These are phyloP conservation scores for Drosophila micromelanica DNA, from an alignment of 1,140 invertebrate genomes.

Conservation along the genomic window DNA sequence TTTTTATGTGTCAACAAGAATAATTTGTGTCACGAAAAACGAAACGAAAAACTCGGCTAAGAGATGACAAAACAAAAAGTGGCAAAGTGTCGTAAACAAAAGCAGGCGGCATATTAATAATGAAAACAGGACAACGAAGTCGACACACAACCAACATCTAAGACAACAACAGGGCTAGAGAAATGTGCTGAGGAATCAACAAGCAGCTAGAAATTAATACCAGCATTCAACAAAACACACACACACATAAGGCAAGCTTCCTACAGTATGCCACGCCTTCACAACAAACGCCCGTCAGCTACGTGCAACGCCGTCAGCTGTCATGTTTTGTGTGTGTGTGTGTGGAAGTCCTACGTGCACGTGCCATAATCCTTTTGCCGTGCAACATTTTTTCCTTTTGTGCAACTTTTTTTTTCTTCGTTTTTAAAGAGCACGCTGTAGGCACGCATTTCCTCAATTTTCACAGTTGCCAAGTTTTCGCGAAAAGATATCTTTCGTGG, in stretches of 20 bases:
- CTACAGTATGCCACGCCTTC: slow-evolving; percentile 4
- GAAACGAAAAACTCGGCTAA: slow-evolving; percentile 51
- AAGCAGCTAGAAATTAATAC: slow-evolving; percentile 70
- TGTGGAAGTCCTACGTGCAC: slow-evolving; percentile 35
- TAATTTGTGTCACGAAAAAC: slow-evolving; percentile 70
- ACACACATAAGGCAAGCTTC: background rate
- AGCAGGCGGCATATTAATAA: slow-evolving; percentile 66
- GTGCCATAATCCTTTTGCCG: slow-evolving; percentile 53
- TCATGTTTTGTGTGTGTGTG: background rate
- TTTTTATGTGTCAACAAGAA: slow-evolving; percentile 82
- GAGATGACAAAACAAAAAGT: slow-evolving; percentile 57
- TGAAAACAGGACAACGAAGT: slow-evolving; percentile 51
- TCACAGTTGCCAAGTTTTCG: slow-evolving; percentile 24
- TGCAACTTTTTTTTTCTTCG: slow-evolving; percentile 15
- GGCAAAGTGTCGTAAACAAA: slow-evolving; percentile 50
- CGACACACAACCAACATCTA: slow-evolving; percentile 21
- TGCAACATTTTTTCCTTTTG: slow-evolving; percentile 37
- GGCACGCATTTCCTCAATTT: slow-evolving; percentile 19
- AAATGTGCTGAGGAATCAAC: slow-evolving; percentile 34
- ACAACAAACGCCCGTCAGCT: slow-evolving; percentile 7
- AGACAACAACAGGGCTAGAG: slow-evolving; percentile 24
- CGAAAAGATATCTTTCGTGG: background rate
- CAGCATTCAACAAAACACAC: background rate
- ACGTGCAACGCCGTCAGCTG: slow-evolving; percentile 39
- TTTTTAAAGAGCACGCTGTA: background rate